A percentile compares a stretch with the other conserved stretches of the same genome.
These are phyloP conservation scores for Pristionchus japonicus DNA, from an alignment of 2,888 invertebrate genomes.

Conservation along the genomic window DNA sequence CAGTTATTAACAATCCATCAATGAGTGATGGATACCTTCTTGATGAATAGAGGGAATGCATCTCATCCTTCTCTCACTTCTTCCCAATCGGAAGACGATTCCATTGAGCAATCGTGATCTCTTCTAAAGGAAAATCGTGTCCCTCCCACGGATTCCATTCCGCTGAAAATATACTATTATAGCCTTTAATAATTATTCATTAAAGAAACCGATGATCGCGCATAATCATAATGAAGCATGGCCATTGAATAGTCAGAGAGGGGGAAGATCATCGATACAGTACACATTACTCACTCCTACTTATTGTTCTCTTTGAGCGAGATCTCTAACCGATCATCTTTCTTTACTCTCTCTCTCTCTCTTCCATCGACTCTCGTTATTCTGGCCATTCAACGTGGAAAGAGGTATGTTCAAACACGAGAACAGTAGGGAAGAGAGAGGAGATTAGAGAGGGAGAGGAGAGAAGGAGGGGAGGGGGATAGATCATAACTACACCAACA, in stretches of 20 bases:
- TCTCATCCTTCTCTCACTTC: too few species aligned
- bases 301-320: not conserved
- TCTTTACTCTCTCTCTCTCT: too few species aligned
- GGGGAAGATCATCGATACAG: not conserved
- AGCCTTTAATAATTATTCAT: too few species aligned
- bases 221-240: not conserved
- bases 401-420: conserved; percentile 22
- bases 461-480: not conserved
- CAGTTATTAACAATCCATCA: not conserved
- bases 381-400: not conserved
- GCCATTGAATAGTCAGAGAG: not conserved
- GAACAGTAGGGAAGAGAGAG: not conserved
- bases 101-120: too few species aligned
- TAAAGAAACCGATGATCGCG: too few species aligned
- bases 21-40: not conserved
- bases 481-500: not conserved
- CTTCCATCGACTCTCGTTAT: not conserved
- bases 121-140: too few species aligned
- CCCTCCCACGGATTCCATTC: too few species aligned
- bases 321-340: not conserved
- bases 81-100: too few species aligned
- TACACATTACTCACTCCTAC: not conserved
- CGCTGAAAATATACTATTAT: too few species aligned
- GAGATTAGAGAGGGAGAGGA: too few species aligned
- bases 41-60: too few species aligned